These are phyloP conservation scores for Craniophora ligustri DNA, from an alignment of 2,888 invertebrate genomes.

Conservation along the genomic window DNA sequence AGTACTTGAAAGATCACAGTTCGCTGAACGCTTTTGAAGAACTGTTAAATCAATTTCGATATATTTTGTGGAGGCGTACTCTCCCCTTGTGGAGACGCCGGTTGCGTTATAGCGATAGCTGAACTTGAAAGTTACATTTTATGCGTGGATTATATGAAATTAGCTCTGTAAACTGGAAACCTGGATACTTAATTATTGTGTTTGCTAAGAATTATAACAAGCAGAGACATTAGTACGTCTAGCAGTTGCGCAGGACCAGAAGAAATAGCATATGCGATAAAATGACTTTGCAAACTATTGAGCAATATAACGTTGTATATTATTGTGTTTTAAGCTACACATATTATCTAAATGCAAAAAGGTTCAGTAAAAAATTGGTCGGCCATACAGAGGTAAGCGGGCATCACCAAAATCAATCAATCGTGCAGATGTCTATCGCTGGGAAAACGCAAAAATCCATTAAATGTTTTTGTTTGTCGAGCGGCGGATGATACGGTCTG, in stretches of 20 bases:
- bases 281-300: too few species aligned
- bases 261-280: too few species aligned
- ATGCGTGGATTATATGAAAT: too few species aligned
- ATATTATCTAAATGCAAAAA: neutral
- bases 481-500: slow-evolving; percentile 44
- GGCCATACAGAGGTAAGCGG: neutral
- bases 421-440: slow-evolving; percentile 38
- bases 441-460: slow-evolving; percentile 56
- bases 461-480: slow-evolving; percentile 58
- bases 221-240: too few species aligned
- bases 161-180: too few species aligned
- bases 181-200: too few species aligned
- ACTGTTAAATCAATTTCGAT: slow-evolving; percentile 34
- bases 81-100: neutral
- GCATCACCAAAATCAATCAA: slow-evolving; percentile 25
- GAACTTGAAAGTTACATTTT: neutral
- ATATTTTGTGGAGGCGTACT: slow-evolving; percentile 8
- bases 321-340: too few species aligned
- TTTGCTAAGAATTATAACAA: too few species aligned
- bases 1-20: slow-evolving; percentile 15
- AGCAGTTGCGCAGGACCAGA: too few species aligned
- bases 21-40: slow-evolving; percentile 19
- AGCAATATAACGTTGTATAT: neutral
- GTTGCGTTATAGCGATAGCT: neutral
- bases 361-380: neutral